A percentile compares a stretch with the other conserved stretches of the same genome.
phyloP scores from a whole-genome alignment of 2,888 invertebrate genomes.

The Meteorus colon region DNA sequence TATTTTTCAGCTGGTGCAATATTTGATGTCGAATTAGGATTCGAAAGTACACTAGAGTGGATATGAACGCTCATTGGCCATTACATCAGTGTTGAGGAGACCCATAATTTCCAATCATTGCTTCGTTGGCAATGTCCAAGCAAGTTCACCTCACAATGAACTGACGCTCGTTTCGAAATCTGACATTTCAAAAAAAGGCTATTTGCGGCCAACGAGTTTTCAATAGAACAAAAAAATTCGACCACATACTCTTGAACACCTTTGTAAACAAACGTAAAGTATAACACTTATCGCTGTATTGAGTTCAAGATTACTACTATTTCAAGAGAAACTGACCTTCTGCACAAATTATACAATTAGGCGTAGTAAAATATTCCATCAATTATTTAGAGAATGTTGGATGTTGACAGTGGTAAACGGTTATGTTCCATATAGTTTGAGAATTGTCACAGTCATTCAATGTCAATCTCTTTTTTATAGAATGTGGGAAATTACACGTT shows the following conservation, averaged over 20 bases:
- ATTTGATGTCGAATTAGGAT: too few species aligned
- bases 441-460: not conserved
- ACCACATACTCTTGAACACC: too few species aligned
- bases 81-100: too few species aligned
- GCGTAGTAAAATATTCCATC: not conserved
- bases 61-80: too few species aligned
- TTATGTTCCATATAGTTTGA: not conserved
- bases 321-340: constrained; percentile 20
- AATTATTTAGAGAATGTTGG: not conserved
- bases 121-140: too few species aligned
- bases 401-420: not conserved
- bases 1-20: too few species aligned
- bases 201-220: too few species aligned
- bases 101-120: too few species aligned
- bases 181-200: too few species aligned
- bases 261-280: not conserved
- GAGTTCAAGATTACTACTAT: constrained; percentile 27
- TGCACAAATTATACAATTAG: not conserved
- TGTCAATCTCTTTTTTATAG: not conserved
- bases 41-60: too few species aligned
- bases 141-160: too few species aligned
- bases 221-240: not conserved
- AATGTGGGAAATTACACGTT: not conserved
- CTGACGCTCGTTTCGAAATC: too few species aligned
- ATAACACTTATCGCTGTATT: constrained; percentile 4